Base-by-base conservation (phyloP, 1,140 invertebrate species). In the Sitodiplosis mosellana region DNA sequence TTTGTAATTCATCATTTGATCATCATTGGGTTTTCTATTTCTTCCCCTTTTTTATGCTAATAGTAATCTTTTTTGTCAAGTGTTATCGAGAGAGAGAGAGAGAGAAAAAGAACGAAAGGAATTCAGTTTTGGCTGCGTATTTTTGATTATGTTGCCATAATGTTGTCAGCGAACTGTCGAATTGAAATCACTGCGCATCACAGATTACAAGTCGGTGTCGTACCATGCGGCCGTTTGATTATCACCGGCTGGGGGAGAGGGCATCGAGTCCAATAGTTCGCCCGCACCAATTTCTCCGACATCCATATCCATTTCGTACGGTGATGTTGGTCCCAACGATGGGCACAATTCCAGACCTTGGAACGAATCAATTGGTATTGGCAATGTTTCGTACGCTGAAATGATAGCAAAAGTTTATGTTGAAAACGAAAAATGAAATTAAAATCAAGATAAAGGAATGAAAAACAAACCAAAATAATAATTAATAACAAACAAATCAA, bases 361-460 rank as follows among this genome's bases (percentile, higher is more conserved):
- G 86, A 94, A 89, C 49, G 85, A 87, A 71, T 91, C 87, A 83
- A 92, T 84, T 81, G 77, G 88, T 84, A 76, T 93, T 81, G 77
- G 88, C 84, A 76, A 93, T 88, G 82, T 90, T 92, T 74, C 87
- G 88, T 88, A 20, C 12, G n/a, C 17, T 27, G 15, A 11, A 33
- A 20, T 15, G 1, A 2, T 7, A 40, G 18, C 38, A 33, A 19
- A 40, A 6, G 18, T 27, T 3, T 15, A 44, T 17, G 18, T 20
- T 27, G 27, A 27, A 18, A 44, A 18, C 19, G 27, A 27, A 27
- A 27, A 27, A 5, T 27, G 10, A 27, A 27, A 27, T 27, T 10
- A 27, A 27, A 27, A 27, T 10, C 27, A 10, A 27, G 10, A 27
- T 27, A 27, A 27, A 17, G 6, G 27, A 27, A 27, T 27, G 27